Percentiles rank a stretch among this genome's conserved stretches.
Evolutionary conservation across 2,888 invertebrate genomes (phyloP).

Genomic region (Xylota sylvarum): DNA sequence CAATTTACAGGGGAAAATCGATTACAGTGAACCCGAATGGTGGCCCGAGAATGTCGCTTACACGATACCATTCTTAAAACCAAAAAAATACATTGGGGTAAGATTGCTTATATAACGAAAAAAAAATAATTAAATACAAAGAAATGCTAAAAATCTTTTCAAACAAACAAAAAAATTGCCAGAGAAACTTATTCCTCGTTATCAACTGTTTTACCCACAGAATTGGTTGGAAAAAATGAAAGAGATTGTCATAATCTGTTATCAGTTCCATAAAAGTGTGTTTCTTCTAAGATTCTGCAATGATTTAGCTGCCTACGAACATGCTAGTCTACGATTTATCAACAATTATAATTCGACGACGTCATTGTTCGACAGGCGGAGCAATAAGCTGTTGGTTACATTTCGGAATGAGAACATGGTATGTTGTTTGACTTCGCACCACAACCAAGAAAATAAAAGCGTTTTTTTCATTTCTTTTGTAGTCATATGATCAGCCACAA

Average conservation of each 20-base stretch:
- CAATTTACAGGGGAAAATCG: slow-evolving; percentile 83
- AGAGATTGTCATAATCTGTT: slow-evolving; percentile 89
- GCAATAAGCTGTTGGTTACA: slow-evolving; percentile 89
- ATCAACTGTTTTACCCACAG: slow-evolving; percentile 77
- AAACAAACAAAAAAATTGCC: background rate
- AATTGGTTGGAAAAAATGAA: slow-evolving; percentile 88
- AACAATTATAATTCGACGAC: slow-evolving; percentile 91
- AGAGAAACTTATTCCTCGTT: slow-evolving; percentile 6
- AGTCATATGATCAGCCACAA: slow-evolving; percentile 84
- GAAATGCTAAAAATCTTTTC: background rate
- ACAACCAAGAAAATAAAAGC: background rate
- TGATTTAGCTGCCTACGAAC: slow-evolving; percentile 88
- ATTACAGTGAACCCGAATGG: slow-evolving; percentile 88
- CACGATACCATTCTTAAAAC: slow-evolving; percentile 88
- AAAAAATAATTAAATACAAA: background rate
- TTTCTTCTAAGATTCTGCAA: slow-evolving; percentile 90
- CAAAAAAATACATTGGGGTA: slow-evolving; percentile 85
- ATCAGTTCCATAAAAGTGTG: slow-evolving; percentile 90
- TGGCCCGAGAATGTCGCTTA: slow-evolving; percentile 89
- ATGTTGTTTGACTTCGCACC: slow-evolving; percentile 80
- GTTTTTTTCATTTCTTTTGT: slow-evolving; percentile 54
- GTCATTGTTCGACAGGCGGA: slow-evolving; percentile 88
- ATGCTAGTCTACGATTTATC: slow-evolving; percentile 88
- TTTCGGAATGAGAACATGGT: slow-evolving; percentile 91
- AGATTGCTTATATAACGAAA: slow-evolving; percentile 78